Evolutionary conservation across 2,113 vertebrate genomes (phyloP).

Genomic region (Pedionomus torquatus): DNA sequence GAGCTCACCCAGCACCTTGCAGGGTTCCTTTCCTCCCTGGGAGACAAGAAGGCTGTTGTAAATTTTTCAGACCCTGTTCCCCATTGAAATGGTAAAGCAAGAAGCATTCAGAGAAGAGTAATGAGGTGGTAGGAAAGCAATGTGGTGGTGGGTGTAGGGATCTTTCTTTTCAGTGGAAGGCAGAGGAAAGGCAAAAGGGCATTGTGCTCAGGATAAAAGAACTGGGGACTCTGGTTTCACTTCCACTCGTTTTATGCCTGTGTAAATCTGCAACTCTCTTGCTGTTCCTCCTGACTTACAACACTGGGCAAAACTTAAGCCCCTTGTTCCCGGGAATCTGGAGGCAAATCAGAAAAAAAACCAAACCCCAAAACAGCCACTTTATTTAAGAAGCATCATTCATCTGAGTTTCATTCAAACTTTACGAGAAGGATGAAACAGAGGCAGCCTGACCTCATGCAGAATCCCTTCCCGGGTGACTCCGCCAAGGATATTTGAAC

Average conservation of each 20-base stretch:
- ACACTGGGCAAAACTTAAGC: constrained; percentile 34
- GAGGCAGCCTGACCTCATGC: not conserved
- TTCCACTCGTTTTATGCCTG: constrained; percentile 34
- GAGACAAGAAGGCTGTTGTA: not conserved
- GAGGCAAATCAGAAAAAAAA: constrained; percentile 9
- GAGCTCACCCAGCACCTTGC: constrained; percentile 25
- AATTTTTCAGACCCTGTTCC: not conserved
- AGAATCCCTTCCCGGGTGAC: not conserved
- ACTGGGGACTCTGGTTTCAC: constrained; percentile 28
- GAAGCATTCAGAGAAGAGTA: constrained; percentile 47
- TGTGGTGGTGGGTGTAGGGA: constrained; percentile 37
- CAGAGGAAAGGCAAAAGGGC: constrained; percentile 39
- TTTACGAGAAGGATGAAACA: constrained; percentile 20
- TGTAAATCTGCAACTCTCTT: not conserved
- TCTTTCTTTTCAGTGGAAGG: constrained; percentile 35
- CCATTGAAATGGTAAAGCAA: constrained; percentile 45
- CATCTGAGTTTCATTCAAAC: not conserved
- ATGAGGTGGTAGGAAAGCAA: constrained; percentile 61
- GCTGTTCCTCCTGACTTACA: not conserved
- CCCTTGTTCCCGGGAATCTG: constrained; percentile 31
- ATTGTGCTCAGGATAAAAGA: constrained; percentile 33
- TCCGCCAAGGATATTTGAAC: not conserved
- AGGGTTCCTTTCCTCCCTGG: not conserved
- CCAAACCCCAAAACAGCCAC: not conserved
- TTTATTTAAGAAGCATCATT: constrained; percentile 4